Evolutionary conservation across 2,113 vertebrate species (phyloP).

Genomic region (Mesembrinibis cayennensis): DNA sequence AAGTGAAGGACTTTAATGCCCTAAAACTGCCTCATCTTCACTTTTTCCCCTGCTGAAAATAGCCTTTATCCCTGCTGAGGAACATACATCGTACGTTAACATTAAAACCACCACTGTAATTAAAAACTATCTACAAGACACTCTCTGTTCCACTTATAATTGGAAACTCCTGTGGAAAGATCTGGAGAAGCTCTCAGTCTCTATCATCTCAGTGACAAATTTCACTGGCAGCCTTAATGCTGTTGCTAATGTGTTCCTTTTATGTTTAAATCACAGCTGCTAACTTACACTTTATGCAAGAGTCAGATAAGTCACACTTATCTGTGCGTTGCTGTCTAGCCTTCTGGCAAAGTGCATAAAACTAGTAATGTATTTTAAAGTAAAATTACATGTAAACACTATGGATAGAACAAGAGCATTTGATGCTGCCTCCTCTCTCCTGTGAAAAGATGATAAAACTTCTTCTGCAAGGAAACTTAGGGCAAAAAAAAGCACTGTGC

Average conservation of each 20-base stretch:
- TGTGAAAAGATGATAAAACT: not conserved
- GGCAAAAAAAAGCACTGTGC: not conserved
- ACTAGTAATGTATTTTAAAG: not conserved
- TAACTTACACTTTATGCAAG: not conserved
- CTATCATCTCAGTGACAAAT: not conserved
- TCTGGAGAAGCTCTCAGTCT: not conserved
- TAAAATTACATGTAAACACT: not conserved
- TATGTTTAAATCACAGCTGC: not conserved
- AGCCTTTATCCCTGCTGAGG: not conserved
- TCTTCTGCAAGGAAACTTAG: not conserved
- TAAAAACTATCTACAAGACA: not conserved
- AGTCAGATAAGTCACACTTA: rapidly evolving
- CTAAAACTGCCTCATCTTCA: not conserved
- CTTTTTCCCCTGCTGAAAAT: not conserved
- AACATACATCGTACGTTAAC: rapidly evolving
- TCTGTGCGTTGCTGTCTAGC: not conserved
- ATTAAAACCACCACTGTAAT: not conserved
- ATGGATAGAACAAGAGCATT: not conserved
- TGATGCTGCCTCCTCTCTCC: not conserved
- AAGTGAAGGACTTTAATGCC: not conserved
- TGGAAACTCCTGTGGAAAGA: not conserved
- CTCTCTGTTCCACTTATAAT: not conserved
- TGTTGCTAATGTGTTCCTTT: not conserved
- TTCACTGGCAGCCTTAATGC: not conserved
- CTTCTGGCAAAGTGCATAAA: not conserved